Evolutionary conservation across 2,888 invertebrate species (phyloP).

Genomic region (Strigamia crassipes): DNA sequence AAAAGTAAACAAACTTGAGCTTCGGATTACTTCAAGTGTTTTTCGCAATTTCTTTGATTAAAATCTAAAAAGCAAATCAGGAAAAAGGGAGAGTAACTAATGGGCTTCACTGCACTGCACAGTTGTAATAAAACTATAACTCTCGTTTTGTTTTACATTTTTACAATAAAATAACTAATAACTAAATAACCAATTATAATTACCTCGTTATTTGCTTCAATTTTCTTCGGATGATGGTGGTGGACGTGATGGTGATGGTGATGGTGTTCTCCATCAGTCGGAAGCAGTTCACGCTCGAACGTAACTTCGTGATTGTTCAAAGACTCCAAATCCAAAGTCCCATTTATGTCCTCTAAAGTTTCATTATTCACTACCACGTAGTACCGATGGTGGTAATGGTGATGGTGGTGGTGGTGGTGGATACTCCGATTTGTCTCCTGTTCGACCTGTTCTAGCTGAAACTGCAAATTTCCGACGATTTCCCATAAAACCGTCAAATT

Average conservation of each 20-base stretch:
- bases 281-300: conserved; percentile 6
- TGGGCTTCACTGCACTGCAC: background rate
- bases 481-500: conserved; percentile 45
- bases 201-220: conserved; percentile 7
- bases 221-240: background rate
- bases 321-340: background rate
- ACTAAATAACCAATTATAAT: background rate
- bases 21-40: background rate
- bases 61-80: background rate
- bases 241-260: conserved; percentile 37
- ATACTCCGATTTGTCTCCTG: background rate
- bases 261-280: background rate
- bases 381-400: conserved; percentile 27
- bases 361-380: background rate
- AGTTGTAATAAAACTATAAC: background rate
- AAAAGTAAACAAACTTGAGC: background rate
- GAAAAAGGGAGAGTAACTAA: background rate
- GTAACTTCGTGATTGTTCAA: background rate
- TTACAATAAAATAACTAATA: no score
- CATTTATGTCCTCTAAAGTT: background rate
- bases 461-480: background rate
- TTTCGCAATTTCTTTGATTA: background rate
- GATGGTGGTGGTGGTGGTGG: conserved; percentile 24
- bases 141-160: no score
- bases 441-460: conserved; percentile 43